Base-by-base conservation (phyloP, 2,113 vertebrate genomes). In the Bothrops jararaca region DNA sequence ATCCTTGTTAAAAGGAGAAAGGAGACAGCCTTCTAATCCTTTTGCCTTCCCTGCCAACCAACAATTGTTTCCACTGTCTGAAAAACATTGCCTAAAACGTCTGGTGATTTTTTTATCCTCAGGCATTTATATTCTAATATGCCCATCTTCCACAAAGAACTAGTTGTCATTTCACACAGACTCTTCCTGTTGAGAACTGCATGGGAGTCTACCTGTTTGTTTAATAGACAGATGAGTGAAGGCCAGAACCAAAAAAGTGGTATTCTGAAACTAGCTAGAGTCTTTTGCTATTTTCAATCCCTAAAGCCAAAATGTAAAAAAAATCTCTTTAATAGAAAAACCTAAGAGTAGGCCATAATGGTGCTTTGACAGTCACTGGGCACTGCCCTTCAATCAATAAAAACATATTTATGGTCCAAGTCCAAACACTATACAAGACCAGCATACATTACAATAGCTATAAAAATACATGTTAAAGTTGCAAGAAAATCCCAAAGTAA, bases 1-100 rank as follows among this genome's bases (percentile, higher is more conserved):
- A 86, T n/a, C 60, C 11, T 95, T 90, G 22, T 93, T 96, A 93
- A 95, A 93, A 92, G 4, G 86, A 93, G 56, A 92, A 95, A 94
- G 90, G 91, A 94, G 26, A 42, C 7, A 96, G 92, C 86, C 0
- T 0, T 91, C 15, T 90, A 95, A 95, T 45, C 88, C 22, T 93
- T 92, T 96, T 93, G 10, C 9, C 53, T 92, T 91, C 69, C 11
- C 74, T 91, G 20, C 86, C 69, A 90, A 29, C 90, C 91, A 95
- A n/a, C 34, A 94, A 29, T 92, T 93, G 86, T 94, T 95, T 92
- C 90, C 15, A 87, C 53, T 91, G 86, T 57, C 94, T 92, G 4
- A 86, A 53, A 89, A 87, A 53, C 54, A 13, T 0, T 54, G 3
- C 93, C 39, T 52, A 13, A 85, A 64, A 94, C 64, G 52, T 91